Conservation (phyloP, 1,140 invertebrate genomes). For the Pachyrhynchus sulphureomaculatus region DNA sequence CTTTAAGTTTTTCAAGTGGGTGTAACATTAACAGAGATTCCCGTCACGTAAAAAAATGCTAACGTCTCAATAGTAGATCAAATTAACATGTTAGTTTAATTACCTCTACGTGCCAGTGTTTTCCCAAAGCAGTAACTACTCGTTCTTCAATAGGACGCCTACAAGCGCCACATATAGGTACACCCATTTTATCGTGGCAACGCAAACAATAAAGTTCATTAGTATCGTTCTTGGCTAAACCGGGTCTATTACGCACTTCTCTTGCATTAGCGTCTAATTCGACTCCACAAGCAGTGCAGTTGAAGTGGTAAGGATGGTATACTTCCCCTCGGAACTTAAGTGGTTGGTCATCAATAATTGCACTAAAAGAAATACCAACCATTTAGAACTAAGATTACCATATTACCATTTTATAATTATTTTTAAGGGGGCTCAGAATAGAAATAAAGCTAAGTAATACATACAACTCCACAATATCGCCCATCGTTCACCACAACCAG, state of each 20-base stretch:
- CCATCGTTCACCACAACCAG: no score
- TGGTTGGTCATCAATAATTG: constrained; percentile 95
- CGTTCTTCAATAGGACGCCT: constrained; percentile 94
- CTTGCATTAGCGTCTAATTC: constrained; percentile 88
- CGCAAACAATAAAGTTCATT: constrained; percentile 96
- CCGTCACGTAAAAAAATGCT: no score
- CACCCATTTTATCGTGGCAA: constrained; percentile 99
- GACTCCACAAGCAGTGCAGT: constrained; percentile 87
- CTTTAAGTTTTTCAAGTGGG: no score
- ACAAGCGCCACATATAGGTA: constrained; percentile 96
- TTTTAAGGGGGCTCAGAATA: no score
- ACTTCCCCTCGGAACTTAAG: constrained; percentile 94
- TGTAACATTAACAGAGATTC: no score
- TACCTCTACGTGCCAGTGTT: constrained; percentile 98
- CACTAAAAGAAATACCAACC: constrained; percentile 59
- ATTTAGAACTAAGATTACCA: no score
- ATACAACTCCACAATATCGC: no score
- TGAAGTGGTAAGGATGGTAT: constrained; percentile 99
- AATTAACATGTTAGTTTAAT: no score
- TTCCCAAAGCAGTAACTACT: constrained; percentile 95
- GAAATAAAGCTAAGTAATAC: no score
- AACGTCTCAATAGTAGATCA: no score
- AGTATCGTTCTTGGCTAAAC: constrained; percentile 89
- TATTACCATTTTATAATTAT: no score
- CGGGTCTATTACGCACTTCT: constrained; percentile 88